Evolutionary conservation across 2,797 vertebrate species (phyloP), one percentile per base, ranked within the genome.

Genomic region (Sparidentex hasta): DNA sequence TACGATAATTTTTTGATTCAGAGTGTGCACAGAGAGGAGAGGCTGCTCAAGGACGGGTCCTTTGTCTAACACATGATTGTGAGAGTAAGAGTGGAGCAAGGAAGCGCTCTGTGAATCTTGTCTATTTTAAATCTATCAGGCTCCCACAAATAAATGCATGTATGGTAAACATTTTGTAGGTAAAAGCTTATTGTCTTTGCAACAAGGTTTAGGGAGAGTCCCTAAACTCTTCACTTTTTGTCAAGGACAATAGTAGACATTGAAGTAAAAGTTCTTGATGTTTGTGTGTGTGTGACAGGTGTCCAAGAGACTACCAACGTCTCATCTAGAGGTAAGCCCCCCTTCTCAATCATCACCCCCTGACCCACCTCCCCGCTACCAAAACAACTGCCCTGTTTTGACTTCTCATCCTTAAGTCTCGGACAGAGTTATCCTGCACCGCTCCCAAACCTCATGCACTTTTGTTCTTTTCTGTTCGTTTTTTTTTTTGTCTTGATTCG

Each of bases 361-460:
- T 41, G 29, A 21, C 80, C 66, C 67, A 71, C 57, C 73, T 86
- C 63, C 76, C 65, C 48, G 78, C 90, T 91, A 87, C 85, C 87
- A 77, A 85, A 87, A 90, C 91, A 59, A 94, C 90, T 88, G 81
- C 93, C 88, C 96, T 94, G 90, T 96, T 96, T 94, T 92, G 75
- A 91, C 93, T 95, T 92, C 87, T 91, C 86, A 92, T 95, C 87
- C 95, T 96, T 94, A 95, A 91, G 94, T 96, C 92, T 95, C 80
- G 91, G 94, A 94, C 92, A 92, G 84, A 94, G 88, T 90, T 92
- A 89, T 95, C 93, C 95, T 85, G 95, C 93, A 92, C 87, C 78
- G 88, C 93, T 92, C 90, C 95, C 94, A 95, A 95, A 95, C 95
- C 92, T 97, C 97, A 98, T 97, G 96, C 96, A 97, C 94, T 97